Percentiles rank a stretch among this genome's conserved stretches.
These are phyloP conservation scores for Chirona hameri DNA, from an alignment of 2,888 invertebrate genomes.

Conservation along the genomic window DNA sequence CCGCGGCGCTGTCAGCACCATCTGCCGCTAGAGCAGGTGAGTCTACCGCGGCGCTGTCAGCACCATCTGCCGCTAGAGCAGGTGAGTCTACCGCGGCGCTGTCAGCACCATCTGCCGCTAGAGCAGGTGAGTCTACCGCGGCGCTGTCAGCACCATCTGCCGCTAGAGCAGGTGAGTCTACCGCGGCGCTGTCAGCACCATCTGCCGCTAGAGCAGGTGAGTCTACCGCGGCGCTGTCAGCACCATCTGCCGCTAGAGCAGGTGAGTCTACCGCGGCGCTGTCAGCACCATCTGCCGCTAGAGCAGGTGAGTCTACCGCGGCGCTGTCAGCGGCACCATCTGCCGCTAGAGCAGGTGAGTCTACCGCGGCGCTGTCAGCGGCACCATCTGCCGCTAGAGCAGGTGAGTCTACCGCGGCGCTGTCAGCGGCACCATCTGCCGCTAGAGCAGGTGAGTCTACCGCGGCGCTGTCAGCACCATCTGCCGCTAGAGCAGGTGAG, in stretches of 20 bases:
- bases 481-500: constrained; percentile 56
- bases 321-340: constrained; percentile 81
- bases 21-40: constrained; percentile 70
- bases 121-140: no score
- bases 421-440: constrained; percentile 83
- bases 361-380: constrained; percentile 91
- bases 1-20: no score
- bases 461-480: no score
- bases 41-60: no score
- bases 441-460: no score
- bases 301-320: constrained; percentile 94
- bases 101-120: constrained; percentile 73
- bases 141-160: constrained; percentile 74
- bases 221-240: no score
- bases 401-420: no score
- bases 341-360: constrained; percentile 85
- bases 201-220: constrained; percentile 70
- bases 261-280: no score
- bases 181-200: no score
- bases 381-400: constrained; percentile 73
- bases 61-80: constrained; percentile 73
- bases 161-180: no score
- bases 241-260: constrained; percentile 73
- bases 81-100: no score
- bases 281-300: constrained; percentile 73